phyloP scores from a whole-genome alignment of 2,888 invertebrate species.

The Willowsia nigromaculata region DNA sequence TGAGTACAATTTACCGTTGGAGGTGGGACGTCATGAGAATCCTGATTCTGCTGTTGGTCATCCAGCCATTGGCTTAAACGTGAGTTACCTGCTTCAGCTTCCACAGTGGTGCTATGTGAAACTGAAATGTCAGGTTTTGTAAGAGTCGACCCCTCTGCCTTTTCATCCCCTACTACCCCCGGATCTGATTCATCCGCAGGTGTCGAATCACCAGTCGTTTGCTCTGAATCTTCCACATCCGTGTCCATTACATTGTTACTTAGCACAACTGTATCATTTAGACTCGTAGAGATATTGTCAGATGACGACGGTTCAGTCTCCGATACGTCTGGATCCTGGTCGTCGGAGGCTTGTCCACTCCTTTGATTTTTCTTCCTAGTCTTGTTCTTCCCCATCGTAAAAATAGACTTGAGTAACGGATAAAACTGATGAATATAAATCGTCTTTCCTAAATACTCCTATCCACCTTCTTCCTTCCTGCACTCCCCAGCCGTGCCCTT shows the following conservation, averaged over 20 bases:
- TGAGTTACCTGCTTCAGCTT: not conserved
- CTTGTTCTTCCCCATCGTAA: constrained; percentile 54
- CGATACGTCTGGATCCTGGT: constrained; percentile 64
- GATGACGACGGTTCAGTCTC: constrained; percentile 63
- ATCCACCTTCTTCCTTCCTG: too few species aligned
- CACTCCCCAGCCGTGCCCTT: too few species aligned
- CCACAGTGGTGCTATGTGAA: not conserved
- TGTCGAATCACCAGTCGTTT: constrained; percentile 39
- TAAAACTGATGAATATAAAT: too few species aligned
- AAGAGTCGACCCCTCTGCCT: not conserved
- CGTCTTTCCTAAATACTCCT: too few species aligned
- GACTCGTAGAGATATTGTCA: constrained; percentile 46
- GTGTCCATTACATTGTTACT: constrained; percentile 66
- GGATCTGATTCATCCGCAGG: constrained; percentile 22
- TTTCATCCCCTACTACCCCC: not conserved
- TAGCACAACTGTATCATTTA: constrained; percentile 50
- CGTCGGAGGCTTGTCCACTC: constrained; percentile 41
- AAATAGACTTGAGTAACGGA: too few species aligned
- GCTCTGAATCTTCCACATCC: constrained; percentile 62
- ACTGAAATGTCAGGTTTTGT: not conserved
- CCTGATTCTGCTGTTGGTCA: constrained; percentile 14
- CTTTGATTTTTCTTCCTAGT: constrained; percentile 66
- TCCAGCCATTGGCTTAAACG: not conserved
- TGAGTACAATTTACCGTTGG: constrained; percentile 48
- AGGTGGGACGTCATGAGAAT: not conserved